phyloP scores from a whole-genome alignment of 1,140 invertebrate species.

The Bombus turneri region DNA sequence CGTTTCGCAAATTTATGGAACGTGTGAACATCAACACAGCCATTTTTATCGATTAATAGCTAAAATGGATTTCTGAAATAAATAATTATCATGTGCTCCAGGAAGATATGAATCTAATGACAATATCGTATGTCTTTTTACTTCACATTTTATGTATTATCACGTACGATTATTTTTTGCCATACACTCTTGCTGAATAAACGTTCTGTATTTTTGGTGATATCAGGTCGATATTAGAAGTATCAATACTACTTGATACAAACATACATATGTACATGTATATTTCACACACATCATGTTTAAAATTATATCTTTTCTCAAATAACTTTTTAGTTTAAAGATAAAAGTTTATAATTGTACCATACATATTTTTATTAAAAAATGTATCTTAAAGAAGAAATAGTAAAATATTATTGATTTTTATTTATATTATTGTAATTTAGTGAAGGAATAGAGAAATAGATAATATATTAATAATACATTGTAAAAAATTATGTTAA shows the following conservation, averaged over 20 bases:
- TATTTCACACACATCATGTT: not conserved
- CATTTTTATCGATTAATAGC: slow-evolving; percentile 35
- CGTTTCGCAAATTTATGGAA: slow-evolving; percentile 51
- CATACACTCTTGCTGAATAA: too few species aligned
- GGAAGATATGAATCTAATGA: not conserved
- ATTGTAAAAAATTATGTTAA: not conserved
- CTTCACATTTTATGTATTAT: not conserved
- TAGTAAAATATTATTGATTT: not conserved
- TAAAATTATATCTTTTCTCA: not conserved
- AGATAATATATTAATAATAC: not conserved
- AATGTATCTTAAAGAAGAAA: not conserved
- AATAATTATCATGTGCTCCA: not conserved
- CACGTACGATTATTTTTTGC: not conserved
- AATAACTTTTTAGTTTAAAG: not conserved
- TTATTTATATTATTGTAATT: not conserved
- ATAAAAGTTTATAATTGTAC: not conserved
- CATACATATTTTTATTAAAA: not conserved
- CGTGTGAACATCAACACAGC: slow-evolving; percentile 47
- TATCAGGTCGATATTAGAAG: not conserved
- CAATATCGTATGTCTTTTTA: not conserved
- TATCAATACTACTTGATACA: not conserved
- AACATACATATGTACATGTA: not conserved
- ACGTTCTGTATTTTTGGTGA: too few species aligned
- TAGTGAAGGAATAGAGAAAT: too few species aligned
- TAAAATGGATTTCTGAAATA: not conserved